Evolutionary conservation across 2,888 invertebrate genomes (phyloP).

Genomic region (Sipunculus nudus): DNA sequence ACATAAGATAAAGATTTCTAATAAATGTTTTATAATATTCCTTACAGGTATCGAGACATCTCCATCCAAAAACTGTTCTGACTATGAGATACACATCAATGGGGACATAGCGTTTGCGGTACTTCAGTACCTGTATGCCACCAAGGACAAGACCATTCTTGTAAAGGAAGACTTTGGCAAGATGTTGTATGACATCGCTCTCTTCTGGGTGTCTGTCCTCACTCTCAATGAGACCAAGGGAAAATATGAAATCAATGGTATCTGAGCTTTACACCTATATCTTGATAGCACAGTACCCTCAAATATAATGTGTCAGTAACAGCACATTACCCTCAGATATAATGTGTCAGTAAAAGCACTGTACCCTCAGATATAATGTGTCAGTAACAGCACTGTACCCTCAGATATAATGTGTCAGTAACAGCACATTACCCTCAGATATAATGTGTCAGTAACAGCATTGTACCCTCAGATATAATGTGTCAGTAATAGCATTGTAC

Average conservation of each 20-base stretch:
- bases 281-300: background rate
- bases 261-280: background rate
- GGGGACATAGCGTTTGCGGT: slow-evolving; percentile 46
- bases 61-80: slow-evolving; percentile 15
- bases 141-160: slow-evolving; percentile 30
- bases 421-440: too few species aligned
- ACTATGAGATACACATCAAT: slow-evolving; percentile 39
- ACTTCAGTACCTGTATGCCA: slow-evolving; percentile 41
- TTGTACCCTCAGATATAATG: too few species aligned
- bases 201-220: slow-evolving; percentile 44
- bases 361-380: too few species aligned
- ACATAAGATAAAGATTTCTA: too few species aligned
- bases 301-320: too few species aligned
- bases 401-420: too few species aligned
- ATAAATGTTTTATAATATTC: too few species aligned
- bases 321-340: too few species aligned
- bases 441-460: too few species aligned
- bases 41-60: slow-evolving; percentile 33
- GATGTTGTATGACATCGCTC: slow-evolving; percentile 38
- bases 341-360: too few species aligned
- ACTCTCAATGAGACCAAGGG: slow-evolving; percentile 26
- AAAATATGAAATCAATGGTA: slow-evolving; percentile 43
- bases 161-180: slow-evolving; percentile 8
- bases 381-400: too few species aligned
- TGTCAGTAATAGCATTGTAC: too few species aligned